Base-by-base conservation (phyloP, 2,797 vertebrate genomes). In the Petrocephalus sullivani region DNA sequence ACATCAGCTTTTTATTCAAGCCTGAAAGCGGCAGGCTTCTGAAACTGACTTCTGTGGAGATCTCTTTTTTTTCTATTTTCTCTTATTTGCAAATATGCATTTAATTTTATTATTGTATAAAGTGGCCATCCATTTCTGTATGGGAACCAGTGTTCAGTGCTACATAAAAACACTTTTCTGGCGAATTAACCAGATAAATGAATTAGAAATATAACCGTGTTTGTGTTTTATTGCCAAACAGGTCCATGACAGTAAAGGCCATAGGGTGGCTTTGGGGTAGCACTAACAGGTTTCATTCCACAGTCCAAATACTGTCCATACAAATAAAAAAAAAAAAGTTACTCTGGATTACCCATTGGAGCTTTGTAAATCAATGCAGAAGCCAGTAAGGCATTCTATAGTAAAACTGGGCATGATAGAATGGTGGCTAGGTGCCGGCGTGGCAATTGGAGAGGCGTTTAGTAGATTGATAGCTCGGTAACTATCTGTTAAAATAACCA, bases 111-210 rank as follows among this genome's bases (percentile, higher is more conserved):
- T 78, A 78, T 78, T 78, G 6, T 78, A n/a, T 14, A 78, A 49
- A 71, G 28, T 71, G 64, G 28, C 64, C 28, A 37, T 14, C 37
- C 71, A 41, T 78, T 78, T n/a, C 37, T 7, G 14, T 78, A n/a
- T 6, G 33, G 75, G 46, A 49, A 78, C 14, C 33, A 78, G 46
- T 49, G 33, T 78, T 49, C 75, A 49, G 37, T 49, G 75, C 75
- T 78, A 49, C 75, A 41, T 78, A 41, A 78, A 49, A 78, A 78
- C 19, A 78, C 75, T 78, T 78, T 78, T 78, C 41, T n/a, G 75
- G n/a, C 46, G 75, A 78, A 19, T 78, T 46, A 78, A 49, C 41
- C 16, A n/a, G 37, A 78, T 49, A 46, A 46, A 41, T 56, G 8
- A 46, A 46, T 78, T 78, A 78, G 2, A 78, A 41, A 49, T 37